Percentiles rank a stretch among this genome's conserved stretches.
Evolutionary conservation across 2,888 invertebrate species (phyloP).

Genomic region (Leptinotarsa tumamoca): DNA sequence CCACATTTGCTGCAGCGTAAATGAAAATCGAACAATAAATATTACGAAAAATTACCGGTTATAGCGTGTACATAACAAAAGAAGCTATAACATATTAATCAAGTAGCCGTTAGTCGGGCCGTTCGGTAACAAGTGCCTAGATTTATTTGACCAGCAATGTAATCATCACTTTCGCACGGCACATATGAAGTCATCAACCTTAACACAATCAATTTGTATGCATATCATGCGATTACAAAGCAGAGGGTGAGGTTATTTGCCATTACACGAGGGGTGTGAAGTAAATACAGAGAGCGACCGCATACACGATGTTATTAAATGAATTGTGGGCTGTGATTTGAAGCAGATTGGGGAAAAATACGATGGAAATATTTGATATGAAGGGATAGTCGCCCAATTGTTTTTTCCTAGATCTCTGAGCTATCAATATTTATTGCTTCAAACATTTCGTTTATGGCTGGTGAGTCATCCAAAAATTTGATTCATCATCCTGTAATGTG

Average conservation of each 20-base stretch:
- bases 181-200: conserved; percentile 66
- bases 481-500: no score
- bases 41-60: conserved; percentile 13
- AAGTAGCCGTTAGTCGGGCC: conserved; percentile 17
- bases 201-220: conserved; percentile 67
- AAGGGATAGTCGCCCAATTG: no score
- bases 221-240: conserved; percentile 65
- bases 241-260: conserved; percentile 36
- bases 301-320: conserved; percentile 9
- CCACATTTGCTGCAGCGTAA: conserved; percentile 18
- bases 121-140: conserved; percentile 25
- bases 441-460: no score
- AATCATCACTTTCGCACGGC: conserved; percentile 57
- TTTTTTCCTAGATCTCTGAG: no score
- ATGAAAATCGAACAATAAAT: conserved; percentile 14
- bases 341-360: background rate
- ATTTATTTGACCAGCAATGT: conserved; percentile 55
- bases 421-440: no score
- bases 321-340: background rate
- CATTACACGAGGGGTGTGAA: conserved; percentile 32
- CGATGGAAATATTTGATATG: background rate
- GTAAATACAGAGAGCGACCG: conserved; percentile 27
- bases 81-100: conserved; percentile 25
- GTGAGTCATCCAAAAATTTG: no score
- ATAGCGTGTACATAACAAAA: conserved; percentile 21